Evolutionary conservation across 2,113 vertebrate genomes (phyloP), one percentile per base, ranked within the genome.

Genomic region (Paralichthys olivaceus): DNA sequence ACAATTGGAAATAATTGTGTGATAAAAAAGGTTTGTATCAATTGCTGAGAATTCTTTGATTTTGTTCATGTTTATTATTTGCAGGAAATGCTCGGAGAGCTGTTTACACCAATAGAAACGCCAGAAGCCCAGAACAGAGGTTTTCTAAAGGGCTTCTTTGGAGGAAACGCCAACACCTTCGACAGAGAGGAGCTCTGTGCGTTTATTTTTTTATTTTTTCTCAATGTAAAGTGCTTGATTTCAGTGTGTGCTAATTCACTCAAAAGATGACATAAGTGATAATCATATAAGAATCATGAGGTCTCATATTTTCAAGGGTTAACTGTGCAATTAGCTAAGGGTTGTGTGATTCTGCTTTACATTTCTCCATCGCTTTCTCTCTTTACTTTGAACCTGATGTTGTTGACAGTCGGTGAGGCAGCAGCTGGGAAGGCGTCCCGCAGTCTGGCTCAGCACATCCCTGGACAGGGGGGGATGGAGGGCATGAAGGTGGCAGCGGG

Each of bases 81-180:
- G 9, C 87, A 99, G 98, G 98, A 99, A 76, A 97, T 98, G 97
- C 94, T 99, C 60, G 98, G 98, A 64, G 98, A 99, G 89, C 93
- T 99, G 81, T 99, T 99, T 91, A 97, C 94, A 61, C 96, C 97
- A 7, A 96, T 96, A 85, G 97, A 99, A 92, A 98, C 96, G 15
- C 98, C 98, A n/a, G 98, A 99, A 90, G 97, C 96, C 55, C 98
- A 98, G 86, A 99, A 96, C 89, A 94, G 96, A 95, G 98, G 98
- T 45, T 99, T 99, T 88, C 95, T 99, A 28, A 99, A 99, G 85
- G 98, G 98, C 59, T 95, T 99, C 74, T 99, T 99, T 82, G 96
- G 98, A 80, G 97, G 97, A 89, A 99, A 96, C 0, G 94, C 96
- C 64, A 95, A 98, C 76, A 97, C 94, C 23, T 97, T 99, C 57